phyloP scores from a whole-genome alignment of 2,888 invertebrate species.

The Amphipyra berbera region DNA sequence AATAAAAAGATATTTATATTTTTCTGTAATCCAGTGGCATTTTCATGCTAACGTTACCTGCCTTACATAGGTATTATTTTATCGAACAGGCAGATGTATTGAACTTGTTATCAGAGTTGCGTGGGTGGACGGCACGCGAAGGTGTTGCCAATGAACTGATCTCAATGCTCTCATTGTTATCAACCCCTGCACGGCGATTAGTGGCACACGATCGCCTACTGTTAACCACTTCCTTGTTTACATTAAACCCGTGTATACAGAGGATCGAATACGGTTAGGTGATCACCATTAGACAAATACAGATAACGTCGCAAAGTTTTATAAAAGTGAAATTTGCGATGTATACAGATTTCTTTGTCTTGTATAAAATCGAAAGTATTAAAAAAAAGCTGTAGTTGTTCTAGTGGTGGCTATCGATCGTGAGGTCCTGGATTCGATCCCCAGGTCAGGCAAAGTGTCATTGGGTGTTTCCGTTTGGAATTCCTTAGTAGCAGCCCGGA shows the following conservation, averaged over 20 bases:
- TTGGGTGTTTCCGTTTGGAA: too few species aligned
- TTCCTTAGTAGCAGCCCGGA: too few species aligned
- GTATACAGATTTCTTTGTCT: slow-evolving; percentile 15
- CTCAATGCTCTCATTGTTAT: slow-evolving; percentile 85
- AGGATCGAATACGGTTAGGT: slow-evolving; percentile 56
- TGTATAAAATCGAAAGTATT: slow-evolving; percentile 36
- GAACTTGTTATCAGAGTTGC: slow-evolving; percentile 86
- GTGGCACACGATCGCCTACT: slow-evolving; percentile 73
- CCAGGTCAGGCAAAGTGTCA: too few species aligned
- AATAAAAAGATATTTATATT: background rate
- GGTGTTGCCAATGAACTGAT: slow-evolving; percentile 81
- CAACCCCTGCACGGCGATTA: slow-evolving; percentile 76
- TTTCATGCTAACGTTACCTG: slow-evolving; percentile 60
- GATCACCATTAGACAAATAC: slow-evolving; percentile 58
- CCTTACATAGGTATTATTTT: slow-evolving; percentile 69
- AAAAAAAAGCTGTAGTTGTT: too few species aligned
- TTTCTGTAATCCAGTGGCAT: slow-evolving; percentile 37
- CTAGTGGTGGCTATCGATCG: too few species aligned
- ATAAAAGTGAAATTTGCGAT: slow-evolving; percentile 50
- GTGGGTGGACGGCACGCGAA: slow-evolving; percentile 81
- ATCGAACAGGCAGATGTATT: slow-evolving; percentile 85
- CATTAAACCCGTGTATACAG: slow-evolving; percentile 66
- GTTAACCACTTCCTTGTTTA: slow-evolving; percentile 82
- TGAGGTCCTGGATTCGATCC: too few species aligned
- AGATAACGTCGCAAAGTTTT: slow-evolving; percentile 51